Conservation (phyloP, 1,140 invertebrate species). For the Caenorhabditis briggsae region DNA sequence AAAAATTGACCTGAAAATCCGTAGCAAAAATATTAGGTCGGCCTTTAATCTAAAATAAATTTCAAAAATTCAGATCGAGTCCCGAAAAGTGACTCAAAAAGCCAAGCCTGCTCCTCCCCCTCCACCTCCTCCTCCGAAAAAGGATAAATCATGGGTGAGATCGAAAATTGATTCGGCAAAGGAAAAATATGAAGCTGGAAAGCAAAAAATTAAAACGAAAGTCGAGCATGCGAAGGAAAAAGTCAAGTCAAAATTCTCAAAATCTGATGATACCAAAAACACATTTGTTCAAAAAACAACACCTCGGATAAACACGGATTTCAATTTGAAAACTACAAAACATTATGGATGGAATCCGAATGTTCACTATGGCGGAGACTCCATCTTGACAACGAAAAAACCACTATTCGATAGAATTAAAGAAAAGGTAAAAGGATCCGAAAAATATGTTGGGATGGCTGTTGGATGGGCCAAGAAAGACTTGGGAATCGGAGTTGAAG, state of each 20-base stretch:
- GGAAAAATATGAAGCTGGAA: conserved; percentile 28
- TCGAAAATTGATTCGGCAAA: conserved; percentile 37
- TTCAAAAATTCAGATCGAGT: background rate
- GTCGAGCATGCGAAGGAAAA: conserved; percentile 2
- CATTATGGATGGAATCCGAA: background rate
- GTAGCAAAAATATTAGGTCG: too few relatives aligned
- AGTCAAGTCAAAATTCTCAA: background rate
- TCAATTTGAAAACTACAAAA: background rate
- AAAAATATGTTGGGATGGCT: conserved; percentile 19
- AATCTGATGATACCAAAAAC: background rate
- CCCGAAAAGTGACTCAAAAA: conserved; percentile 35
- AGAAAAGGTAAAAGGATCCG: background rate
- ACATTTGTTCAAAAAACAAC: background rate
- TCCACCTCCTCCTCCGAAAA: background rate
- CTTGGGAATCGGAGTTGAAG: conserved; percentile 33
- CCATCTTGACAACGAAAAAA: background rate
- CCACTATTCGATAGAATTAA: background rate
- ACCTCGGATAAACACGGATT: background rate
- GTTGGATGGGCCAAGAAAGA: conserved; percentile 33
- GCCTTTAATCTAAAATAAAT: too few relatives aligned
- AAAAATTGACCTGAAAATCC: too few relatives aligned
- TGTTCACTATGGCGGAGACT: background rate
- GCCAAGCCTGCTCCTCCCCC: background rate
- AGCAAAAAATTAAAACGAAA: conserved; percentile 21
- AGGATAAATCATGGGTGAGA: conserved; percentile 35